Percentiles rank a stretch among this genome's conserved stretches.
Evolutionary conservation across 1,140 invertebrate species (phyloP).

Genomic region (Diachasmimorpha longicaudata): DNA sequence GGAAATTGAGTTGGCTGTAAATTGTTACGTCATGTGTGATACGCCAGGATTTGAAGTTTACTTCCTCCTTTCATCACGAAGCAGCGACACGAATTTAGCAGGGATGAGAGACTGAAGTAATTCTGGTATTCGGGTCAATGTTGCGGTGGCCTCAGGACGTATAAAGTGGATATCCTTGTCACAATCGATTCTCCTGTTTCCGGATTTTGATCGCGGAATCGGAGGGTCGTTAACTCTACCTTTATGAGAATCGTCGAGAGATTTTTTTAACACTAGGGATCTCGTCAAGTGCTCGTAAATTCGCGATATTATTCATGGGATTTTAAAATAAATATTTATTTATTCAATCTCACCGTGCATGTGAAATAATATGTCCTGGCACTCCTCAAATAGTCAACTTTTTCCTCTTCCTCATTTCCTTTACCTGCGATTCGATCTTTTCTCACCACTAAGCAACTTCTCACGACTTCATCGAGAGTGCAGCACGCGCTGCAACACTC

Average conservation of each 20-base stretch:
- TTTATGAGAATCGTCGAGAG: background rate
- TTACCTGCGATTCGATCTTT: too few relatives aligned
- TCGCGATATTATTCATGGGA: too few relatives aligned
- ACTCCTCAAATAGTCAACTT: too few relatives aligned
- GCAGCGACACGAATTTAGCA: background rate
- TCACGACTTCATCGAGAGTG: too few relatives aligned
- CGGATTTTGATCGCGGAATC: background rate
- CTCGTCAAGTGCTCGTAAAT: too few relatives aligned
- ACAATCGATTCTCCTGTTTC: conserved; percentile 12
- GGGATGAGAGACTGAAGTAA: conserved; percentile 33
- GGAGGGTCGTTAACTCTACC: background rate
- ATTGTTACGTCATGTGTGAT: background rate
- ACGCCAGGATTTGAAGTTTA: background rate
- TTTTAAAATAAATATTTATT: too few relatives aligned
- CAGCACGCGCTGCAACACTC: background rate
- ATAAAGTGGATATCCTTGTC: conserved; percentile 53
- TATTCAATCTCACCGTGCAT: too few relatives aligned
- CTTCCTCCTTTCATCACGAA: conserved; percentile 13
- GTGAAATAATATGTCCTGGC: too few relatives aligned
- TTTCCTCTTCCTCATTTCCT: too few relatives aligned
- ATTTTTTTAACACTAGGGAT: too few relatives aligned
- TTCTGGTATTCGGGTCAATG: conserved; percentile 51
- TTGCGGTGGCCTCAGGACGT: conserved; percentile 35
- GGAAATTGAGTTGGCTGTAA: background rate
- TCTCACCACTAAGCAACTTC: too few relatives aligned